Percentiles rank a stretch among this genome's conserved stretches.
Conservation (phyloP, 2,113 vertebrate species). For the Ammospiza nelsoni region DNA sequence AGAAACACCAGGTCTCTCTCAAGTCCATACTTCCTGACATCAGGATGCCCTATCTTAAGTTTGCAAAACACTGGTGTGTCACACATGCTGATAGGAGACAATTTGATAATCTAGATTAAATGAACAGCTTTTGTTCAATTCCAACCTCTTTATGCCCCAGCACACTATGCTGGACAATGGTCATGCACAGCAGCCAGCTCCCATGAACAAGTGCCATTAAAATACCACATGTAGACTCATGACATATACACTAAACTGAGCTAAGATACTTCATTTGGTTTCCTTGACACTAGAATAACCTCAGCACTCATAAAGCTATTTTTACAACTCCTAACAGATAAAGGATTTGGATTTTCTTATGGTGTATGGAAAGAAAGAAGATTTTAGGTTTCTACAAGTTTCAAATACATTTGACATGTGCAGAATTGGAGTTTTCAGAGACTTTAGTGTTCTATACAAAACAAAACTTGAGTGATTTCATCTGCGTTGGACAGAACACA, state of each 20-base stretch:
- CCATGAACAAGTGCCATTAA: not conserved
- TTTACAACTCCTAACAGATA: not conserved
- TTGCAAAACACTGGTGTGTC: not conserved
- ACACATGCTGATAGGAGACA: not conserved
- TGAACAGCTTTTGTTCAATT: not conserved
- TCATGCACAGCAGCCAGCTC: not conserved
- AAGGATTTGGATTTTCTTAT: not conserved
- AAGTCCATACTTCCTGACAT: not conserved
- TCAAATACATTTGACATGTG: not conserved
- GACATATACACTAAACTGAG: rapidly evolving
- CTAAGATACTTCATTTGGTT: not conserved
- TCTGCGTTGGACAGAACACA: not conserved
- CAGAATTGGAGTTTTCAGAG: not conserved
- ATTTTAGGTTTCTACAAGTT: not conserved
- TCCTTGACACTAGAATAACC: not conserved
- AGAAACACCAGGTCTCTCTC: not conserved
- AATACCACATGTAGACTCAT: not conserved
- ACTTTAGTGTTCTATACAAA: not conserved
- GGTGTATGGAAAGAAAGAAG: not conserved
- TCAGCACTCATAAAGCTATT: not conserved
- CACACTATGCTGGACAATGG: not conserved
- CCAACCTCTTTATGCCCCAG: not conserved
- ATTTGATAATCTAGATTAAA: not conserved
- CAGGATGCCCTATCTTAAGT: not conserved
- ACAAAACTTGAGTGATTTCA: not conserved